A percentile compares a stretch with the other conserved stretches of the same genome.
Evolutionary conservation across 2,888 invertebrate species (phyloP).

Genomic region (Archaeoteleia sp.): DNA sequence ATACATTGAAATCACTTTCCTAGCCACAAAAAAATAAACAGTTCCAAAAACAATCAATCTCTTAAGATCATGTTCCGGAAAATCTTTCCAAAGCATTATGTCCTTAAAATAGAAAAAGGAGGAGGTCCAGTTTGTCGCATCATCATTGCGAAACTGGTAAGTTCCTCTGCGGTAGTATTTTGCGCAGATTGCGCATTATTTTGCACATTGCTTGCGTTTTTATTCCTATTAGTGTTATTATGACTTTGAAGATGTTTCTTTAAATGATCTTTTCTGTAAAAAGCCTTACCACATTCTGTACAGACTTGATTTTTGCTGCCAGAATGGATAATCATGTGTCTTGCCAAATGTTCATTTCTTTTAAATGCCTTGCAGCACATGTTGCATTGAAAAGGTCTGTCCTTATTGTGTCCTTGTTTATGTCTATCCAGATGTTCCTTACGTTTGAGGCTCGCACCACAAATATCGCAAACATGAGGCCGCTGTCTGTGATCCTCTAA

Average conservation of each 20-base stretch:
- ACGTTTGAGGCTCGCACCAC: slow-evolving; percentile 85
- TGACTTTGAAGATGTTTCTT: slow-evolving; percentile 88
- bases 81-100: slow-evolving; percentile 58
- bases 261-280: slow-evolving; percentile 87
- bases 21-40: slow-evolving; percentile 8
- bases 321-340: slow-evolving; percentile 89
- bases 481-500: slow-evolving; percentile 87
- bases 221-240: slow-evolving; percentile 81
- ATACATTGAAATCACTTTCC: too few species aligned
- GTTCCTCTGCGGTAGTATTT: slow-evolving; percentile 63
- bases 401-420: slow-evolving; percentile 87
- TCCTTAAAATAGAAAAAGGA: slow-evolving; percentile 70
- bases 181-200: slow-evolving; percentile 73
- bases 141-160: slow-evolving; percentile 68
- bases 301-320: slow-evolving; percentile 89
- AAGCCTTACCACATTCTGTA: slow-evolving; percentile 82
- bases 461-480: slow-evolving; percentile 85
- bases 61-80: slow-evolving; percentile 24
- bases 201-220: slow-evolving; percentile 76
- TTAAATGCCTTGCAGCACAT: slow-evolving; percentile 88
- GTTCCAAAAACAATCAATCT: slow-evolving; percentile 5
- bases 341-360: slow-evolving; percentile 87
- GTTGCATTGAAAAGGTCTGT: slow-evolving; percentile 86
- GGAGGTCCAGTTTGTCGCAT: slow-evolving; percentile 71
- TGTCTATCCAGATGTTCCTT: slow-evolving; percentile 87